These are phyloP conservation scores for Pelochelys cantorii DNA, from an alignment of 2,797 vertebrate genomes.

Conservation along the genomic window DNA sequence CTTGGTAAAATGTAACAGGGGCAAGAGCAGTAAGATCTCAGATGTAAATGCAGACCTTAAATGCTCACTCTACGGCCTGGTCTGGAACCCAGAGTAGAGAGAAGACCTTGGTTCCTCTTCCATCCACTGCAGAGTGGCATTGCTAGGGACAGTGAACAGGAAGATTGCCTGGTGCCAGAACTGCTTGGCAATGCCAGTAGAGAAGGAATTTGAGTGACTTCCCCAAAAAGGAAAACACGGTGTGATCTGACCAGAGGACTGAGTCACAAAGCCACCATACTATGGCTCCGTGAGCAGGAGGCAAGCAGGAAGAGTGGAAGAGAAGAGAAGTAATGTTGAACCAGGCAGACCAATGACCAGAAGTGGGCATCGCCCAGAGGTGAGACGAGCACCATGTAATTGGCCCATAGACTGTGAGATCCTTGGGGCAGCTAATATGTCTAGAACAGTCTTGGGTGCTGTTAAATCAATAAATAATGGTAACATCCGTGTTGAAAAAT, in stretches of 20 bases:
- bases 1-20: not conserved
- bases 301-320: not conserved
- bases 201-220: not conserved
- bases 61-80: not conserved
- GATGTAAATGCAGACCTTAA: not conserved
- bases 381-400: not conserved
- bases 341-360: not conserved
- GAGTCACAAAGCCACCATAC: not conserved
- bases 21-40: not conserved
- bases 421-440: not conserved
- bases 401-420: not conserved
- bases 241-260: not conserved
- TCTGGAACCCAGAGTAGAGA: not conserved
- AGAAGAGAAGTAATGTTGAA: not conserved
- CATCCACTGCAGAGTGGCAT: not conserved
- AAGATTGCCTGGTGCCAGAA: not conserved
- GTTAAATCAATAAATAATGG: not conserved
- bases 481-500: not conserved
- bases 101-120: not conserved
- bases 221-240: not conserved
- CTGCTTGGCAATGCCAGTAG: not conserved
- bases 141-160: not conserved
- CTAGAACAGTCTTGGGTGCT: not conserved
- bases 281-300: not conserved
- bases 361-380: not conserved